Conservation (phyloP, 2,888 invertebrate genomes). For the Antheraea assamensis region DNA sequence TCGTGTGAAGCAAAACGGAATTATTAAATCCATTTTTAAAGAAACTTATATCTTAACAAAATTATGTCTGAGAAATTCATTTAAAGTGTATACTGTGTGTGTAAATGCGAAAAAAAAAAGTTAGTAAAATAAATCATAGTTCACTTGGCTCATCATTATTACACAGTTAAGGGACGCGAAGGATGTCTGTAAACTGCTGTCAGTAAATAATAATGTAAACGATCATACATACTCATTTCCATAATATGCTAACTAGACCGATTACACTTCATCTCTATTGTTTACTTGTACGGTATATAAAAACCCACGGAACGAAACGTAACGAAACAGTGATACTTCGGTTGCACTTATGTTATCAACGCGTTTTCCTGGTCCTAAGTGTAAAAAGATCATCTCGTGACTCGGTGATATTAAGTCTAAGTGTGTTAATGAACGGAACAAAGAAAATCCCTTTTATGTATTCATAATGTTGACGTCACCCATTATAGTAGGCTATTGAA, state of each 20-base stretch:
- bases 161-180: slow-evolving; percentile 12
- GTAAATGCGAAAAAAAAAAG: too few relatives aligned
- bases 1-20: not conserved
- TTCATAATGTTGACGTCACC: slow-evolving; percentile 35
- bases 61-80: not conserved
- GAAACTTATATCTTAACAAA: not conserved
- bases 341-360: slow-evolving; percentile 37
- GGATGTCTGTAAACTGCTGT: slow-evolving; percentile 10
- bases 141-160: not conserved
- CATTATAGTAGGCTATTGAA: slow-evolving; percentile 31
- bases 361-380: slow-evolving; percentile 38
- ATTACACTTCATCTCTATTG: slow-evolving; percentile 45
- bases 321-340: slow-evolving; percentile 47
- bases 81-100: too few relatives aligned
- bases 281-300: slow-evolving; percentile 60
- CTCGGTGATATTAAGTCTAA: slow-evolving; percentile 42
- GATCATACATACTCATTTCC: slow-evolving; percentile 31
- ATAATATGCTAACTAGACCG: slow-evolving; percentile 38
- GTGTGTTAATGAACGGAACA: slow-evolving; percentile 51
- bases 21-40: not conserved
- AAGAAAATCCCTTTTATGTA: slow-evolving; percentile 45
- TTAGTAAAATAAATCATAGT: not conserved
- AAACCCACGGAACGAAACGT: slow-evolving; percentile 44
- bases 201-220: slow-evolving; percentile 5
- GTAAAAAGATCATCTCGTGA: slow-evolving; percentile 39